Conservation (phyloP, 1,140 invertebrate species). For the Parapsyche elsis region DNA sequence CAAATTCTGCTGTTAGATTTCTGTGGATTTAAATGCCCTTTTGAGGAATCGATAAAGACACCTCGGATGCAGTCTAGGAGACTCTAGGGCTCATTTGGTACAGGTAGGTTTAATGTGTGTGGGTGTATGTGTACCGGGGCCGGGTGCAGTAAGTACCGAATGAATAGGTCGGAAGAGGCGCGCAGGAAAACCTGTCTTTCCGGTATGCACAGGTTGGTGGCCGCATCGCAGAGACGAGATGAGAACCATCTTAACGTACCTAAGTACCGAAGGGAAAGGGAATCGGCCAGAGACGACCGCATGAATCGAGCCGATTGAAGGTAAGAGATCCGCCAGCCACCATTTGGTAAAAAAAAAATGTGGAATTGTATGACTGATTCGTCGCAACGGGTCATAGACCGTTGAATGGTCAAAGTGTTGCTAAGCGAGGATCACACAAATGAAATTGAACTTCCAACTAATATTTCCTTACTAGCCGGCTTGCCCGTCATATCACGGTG, state of each 20-base stretch:
- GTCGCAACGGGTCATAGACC: too few relatives aligned
- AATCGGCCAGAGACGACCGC: not conserved
- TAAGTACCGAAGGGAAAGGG: not conserved
- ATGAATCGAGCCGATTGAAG: not conserved
- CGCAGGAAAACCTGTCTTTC: conserved; percentile 52
- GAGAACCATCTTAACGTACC: not conserved
- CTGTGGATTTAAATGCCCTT: too few relatives aligned
- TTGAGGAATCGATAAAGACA: not conserved
- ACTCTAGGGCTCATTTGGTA: not conserved
- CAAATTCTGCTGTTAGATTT: too few relatives aligned
- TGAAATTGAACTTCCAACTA: too few relatives aligned
- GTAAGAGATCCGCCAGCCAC: not conserved
- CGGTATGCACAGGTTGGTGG: conserved; percentile 41
- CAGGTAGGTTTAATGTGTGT: not conserved
- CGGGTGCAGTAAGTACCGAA: conserved; percentile 7
- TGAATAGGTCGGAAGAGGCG: conserved; percentile 41
- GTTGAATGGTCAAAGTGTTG: too few relatives aligned
- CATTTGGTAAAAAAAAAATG: too few relatives aligned
- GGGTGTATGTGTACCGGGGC: not conserved
- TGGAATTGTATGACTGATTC: too few relatives aligned
- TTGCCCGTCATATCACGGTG: too few relatives aligned
- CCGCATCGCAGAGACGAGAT: not conserved
- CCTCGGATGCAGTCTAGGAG: not conserved
- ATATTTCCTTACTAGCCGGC: too few relatives aligned
- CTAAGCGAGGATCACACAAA: too few relatives aligned